A percentile compares a stretch with the other conserved stretches of the same genome.
phyloP scores from a whole-genome alignment of 2,113 vertebrate genomes.

The Clupea harengus region DNA sequence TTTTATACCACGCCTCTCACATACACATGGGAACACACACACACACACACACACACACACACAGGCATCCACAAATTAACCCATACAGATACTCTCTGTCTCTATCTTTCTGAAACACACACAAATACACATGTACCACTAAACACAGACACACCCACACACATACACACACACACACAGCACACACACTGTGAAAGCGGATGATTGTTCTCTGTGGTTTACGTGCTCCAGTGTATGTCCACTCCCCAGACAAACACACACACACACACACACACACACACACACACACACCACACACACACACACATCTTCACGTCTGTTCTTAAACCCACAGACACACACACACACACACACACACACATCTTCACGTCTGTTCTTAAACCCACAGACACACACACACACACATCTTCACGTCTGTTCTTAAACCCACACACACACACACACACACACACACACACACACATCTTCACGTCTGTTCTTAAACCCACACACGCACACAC shows the following conservation, averaged over 20 bases:
- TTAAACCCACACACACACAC: not conserved
- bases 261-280: not conserved
- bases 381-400: not conserved
- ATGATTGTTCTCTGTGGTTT: too few relatives aligned
- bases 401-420: too few relatives aligned
- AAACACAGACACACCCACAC: not conserved
- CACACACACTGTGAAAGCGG: too few relatives aligned
- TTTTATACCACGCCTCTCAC: not conserved
- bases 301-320: not conserved
- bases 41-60: conserved; percentile 27
- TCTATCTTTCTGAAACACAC: conserved; percentile 52
- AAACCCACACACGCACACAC: not conserved
- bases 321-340: too few relatives aligned
- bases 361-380: too few relatives aligned
- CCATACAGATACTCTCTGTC: too few relatives aligned
- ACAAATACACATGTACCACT: not conserved
- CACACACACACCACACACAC: too few relatives aligned
- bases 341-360: too few relatives aligned
- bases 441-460: not conserved
- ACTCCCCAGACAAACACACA: not conserved
- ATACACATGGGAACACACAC: conserved; percentile 1
- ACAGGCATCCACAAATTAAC: not conserved
- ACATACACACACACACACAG: too few relatives aligned
- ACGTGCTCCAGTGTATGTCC: too few relatives aligned
- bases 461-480: too few relatives aligned